phyloP scores from a whole-genome alignment of 1,140 invertebrate species.

The Zelostemma sp. region DNA sequence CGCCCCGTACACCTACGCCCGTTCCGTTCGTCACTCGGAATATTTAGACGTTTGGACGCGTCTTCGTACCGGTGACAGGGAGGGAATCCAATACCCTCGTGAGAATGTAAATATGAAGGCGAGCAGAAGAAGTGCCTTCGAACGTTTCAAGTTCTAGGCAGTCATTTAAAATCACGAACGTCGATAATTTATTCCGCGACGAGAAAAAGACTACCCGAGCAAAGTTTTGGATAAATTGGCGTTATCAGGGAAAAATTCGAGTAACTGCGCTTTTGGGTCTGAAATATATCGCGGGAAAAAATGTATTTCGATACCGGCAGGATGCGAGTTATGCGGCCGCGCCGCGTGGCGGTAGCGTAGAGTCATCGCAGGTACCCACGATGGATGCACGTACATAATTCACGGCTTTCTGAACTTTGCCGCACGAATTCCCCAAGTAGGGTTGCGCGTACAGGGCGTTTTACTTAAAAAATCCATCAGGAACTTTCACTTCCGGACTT shows the following conservation, averaged over 20 bases:
- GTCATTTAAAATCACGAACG: not conserved
- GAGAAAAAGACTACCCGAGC: no score
- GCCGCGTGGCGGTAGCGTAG: constrained; percentile 38
- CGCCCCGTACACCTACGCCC: constrained; percentile 3
- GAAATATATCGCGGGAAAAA: constrained; percentile 32
- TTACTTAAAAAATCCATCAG: constrained; percentile 4
- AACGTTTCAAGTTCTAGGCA: constrained; percentile 3
- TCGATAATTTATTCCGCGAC: no score
- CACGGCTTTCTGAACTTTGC: constrained; percentile 47
- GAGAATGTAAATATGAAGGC: constrained; percentile 9
- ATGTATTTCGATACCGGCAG: constrained; percentile 46
- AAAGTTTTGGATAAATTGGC: no score
- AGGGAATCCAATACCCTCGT: not conserved
- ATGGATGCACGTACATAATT: constrained; percentile 43
- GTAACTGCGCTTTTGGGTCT: constrained; percentile 34
- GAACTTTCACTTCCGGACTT: not conserved
- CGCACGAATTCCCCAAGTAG: constrained; percentile 45
- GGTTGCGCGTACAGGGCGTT: constrained; percentile 25
- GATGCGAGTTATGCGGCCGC: constrained; percentile 46
- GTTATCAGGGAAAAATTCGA: not conserved
- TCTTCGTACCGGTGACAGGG: not conserved
- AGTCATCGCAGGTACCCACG: constrained; percentile 27
- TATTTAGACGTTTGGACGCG: constrained; percentile 8
- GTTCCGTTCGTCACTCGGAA: not conserved
- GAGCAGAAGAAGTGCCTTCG: not conserved